Conservation (phyloP, 2,888 invertebrate species). For the Cremastinae sp. region DNA sequence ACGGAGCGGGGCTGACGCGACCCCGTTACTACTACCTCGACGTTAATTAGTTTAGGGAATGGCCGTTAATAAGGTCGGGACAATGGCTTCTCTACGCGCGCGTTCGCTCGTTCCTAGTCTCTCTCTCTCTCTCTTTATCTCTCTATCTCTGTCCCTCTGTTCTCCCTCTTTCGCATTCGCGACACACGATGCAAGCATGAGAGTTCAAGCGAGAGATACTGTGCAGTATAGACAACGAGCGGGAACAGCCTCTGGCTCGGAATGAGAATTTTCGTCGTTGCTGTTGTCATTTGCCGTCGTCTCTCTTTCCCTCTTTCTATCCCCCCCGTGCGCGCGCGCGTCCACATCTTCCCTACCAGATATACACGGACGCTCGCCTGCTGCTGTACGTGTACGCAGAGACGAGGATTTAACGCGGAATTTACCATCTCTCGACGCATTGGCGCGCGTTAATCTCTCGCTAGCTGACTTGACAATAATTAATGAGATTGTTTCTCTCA, state of each 20-base stretch:
- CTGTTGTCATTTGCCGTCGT: constrained; percentile 21
- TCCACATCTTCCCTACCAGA: constrained; percentile 12
- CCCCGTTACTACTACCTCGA: constrained; percentile 59
- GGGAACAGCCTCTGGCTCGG: constrained; percentile 38
- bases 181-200: constrained; percentile 28
- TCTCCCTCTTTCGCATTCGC: constrained; percentile 14
- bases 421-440: constrained; percentile 57
- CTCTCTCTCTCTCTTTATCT: constrained; percentile 24
- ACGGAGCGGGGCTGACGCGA: constrained; percentile 59
- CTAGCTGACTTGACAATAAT: constrained; percentile 49
- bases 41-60: constrained; percentile 66
- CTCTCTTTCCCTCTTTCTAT: constrained; percentile 14
- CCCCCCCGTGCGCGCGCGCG: background rate
- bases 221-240: constrained; percentile 28
- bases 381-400: background rate
- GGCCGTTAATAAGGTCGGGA: constrained; percentile 62
- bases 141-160: constrained; percentile 19
- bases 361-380: background rate
- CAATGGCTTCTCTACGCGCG: constrained; percentile 59
- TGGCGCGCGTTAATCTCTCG: constrained; percentile 47
- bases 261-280: constrained; percentile 59
- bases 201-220: constrained; percentile 40
- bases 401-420: constrained; percentile 38
- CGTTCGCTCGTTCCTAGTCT: constrained; percentile 47
- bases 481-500: constrained; percentile 53